Evolutionary conservation across 2,888 invertebrate genomes (phyloP), one percentile per base, ranked within the genome.

Genomic region (Eupithecia vulgata): DNA sequence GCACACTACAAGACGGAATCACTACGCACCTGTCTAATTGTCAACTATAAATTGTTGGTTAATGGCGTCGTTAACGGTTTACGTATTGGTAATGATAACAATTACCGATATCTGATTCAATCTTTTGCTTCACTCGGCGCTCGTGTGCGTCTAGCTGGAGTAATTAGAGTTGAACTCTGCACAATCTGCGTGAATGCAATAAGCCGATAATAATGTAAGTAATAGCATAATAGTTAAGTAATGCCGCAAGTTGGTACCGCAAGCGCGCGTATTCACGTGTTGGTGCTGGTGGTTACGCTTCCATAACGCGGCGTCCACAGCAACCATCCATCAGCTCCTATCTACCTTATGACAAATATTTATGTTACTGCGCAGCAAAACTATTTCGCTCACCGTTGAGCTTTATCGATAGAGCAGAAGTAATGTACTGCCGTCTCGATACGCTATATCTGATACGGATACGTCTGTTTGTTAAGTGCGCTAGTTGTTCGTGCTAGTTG

Each of bases 381-480:
- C 92, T 93, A 93, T 94, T 93, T 91, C 92, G 90, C 93, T 93
- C 89, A 90, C 93, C 87, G 93, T 91, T 94, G 92, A 92, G 94
- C 93, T 91, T 94, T 93, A 93, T 94, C 94, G 94, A 94, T 94
- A 92, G 90, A 85, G 90, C 90, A 90, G 85, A 91, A 94, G 91
- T 94, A 93, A 93, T 94, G 94, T 91, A 90, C 88, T 88, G 90
- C 88, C 87, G 89, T 89, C 90, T 87, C 88, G 94, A 93, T 94
- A 92, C 87, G 89, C 91, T 89, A 86, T 92, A 93, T 93, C 93
- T 91, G 94, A 93, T 93, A 93, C 91, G 91, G 92, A 91, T 93
- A 93, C 90, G 94, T 93, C 93, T 93, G 93, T 93, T 93, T 93
- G 93, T 93, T 92, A 92, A 94, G 93, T 94, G 92, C 91, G 91